phyloP scores from a whole-genome alignment of 2,797 vertebrate species.

The Acanthornis magna region DNA sequence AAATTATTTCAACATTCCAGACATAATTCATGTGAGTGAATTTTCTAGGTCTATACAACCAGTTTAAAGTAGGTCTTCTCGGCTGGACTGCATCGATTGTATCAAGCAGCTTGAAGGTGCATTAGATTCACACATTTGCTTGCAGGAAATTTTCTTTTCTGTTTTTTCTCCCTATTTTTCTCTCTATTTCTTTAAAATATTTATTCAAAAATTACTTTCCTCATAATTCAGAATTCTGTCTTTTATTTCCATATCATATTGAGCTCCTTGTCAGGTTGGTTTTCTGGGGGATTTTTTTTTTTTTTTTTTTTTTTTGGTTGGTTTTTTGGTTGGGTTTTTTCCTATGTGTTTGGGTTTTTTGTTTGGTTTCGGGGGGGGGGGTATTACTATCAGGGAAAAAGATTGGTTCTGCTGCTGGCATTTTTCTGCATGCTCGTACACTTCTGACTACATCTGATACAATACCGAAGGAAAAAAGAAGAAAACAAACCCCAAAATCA shows the following conservation, averaged over 20 bases:
- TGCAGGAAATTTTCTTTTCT: neutral
- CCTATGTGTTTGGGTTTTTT: accelerated
- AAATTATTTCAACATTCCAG: neutral
- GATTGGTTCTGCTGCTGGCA: neutral
- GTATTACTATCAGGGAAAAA: neutral
- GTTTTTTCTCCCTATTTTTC: neutral
- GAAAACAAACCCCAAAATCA: accelerated
- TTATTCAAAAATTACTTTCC: neutral
- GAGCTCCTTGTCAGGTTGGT: accelerated
- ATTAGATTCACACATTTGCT: neutral
- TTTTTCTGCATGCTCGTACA: neutral
- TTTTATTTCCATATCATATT: neutral
- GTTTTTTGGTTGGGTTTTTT: neutral
- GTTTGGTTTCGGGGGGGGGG: neutral
- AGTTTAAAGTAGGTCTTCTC: neutral
- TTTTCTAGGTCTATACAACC: neutral
- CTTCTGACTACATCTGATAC: neutral
- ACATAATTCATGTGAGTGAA: neutral
- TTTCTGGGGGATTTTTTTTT: neutral
- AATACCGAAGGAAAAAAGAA: neutral
- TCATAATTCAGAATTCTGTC: neutral
- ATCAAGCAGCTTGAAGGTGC: neutral
- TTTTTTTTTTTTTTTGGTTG: neutral
- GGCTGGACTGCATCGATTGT: neutral
- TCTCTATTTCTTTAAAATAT: neutral